Conservation (phyloP, 2,113 vertebrate species). For the Desmodus rotundus region DNA sequence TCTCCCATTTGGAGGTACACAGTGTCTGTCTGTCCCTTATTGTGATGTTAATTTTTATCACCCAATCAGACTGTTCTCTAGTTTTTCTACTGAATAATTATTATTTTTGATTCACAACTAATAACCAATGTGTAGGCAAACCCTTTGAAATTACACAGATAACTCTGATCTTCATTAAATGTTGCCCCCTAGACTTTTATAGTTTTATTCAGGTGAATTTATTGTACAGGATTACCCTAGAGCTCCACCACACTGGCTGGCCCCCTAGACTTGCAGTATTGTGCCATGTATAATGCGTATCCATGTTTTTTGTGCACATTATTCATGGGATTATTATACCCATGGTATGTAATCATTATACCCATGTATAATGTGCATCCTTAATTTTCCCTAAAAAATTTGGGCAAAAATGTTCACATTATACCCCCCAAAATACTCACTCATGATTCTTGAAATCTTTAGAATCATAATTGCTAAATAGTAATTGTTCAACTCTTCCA, state of each 20-base stretch:
- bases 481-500: background rate
- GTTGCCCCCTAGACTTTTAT: background rate
- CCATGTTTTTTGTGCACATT: no score
- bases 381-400: no score
- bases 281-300: no score
- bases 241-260: conserved; percentile 79
- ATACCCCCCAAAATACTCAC: background rate
- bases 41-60: background rate
- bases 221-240: conserved; percentile 85
- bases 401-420: no score
- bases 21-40: background rate
- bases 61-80: background rate
- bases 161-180: background rate
- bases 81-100: background rate
- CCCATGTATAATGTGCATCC: no score
- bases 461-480: background rate
- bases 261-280: background rate
- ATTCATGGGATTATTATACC: no score
- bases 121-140: background rate
- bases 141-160: background rate
- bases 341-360: no score
- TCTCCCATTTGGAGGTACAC: background rate
- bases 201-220: conserved; percentile 79
- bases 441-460: background rate
- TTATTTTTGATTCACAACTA: background rate